A percentile compares a stretch with the other conserved stretches of the same genome.
These are phyloP conservation scores for Cataglyphis hispanica DNA, from an alignment of 1,140 invertebrate genomes.

Conservation along the genomic window DNA sequence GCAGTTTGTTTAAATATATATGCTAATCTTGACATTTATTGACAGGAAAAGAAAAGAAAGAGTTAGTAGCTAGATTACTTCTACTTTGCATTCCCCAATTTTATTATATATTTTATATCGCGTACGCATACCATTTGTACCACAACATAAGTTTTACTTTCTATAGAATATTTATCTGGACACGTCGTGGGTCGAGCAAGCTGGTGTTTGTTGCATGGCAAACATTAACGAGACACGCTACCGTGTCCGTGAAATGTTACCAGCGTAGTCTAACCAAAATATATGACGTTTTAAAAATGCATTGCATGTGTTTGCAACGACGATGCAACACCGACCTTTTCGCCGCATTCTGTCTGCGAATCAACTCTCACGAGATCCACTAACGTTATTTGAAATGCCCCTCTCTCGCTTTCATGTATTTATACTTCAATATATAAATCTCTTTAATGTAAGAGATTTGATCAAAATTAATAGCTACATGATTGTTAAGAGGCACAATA, in stretches of 20 bases:
- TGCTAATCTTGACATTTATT: too few species aligned
- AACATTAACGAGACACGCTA: constrained; percentile 55
- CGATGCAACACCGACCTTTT: constrained; percentile 53
- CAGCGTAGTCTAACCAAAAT: constrained; percentile 55
- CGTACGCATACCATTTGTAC: constrained; percentile 8
- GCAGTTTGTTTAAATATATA: neutral
- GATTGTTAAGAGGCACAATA: neutral
- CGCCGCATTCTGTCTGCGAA: constrained; percentile 41
- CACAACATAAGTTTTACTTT: constrained; percentile 41
- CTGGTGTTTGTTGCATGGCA: constrained; percentile 53
- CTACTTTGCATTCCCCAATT: constrained; percentile 10
- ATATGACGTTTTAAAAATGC: constrained; percentile 58
- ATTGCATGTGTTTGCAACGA: constrained; percentile 35
- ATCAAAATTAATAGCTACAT: constrained; percentile 5
- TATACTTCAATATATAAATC: neutral
- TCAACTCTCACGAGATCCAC: constrained; percentile 42
- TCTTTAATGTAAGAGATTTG: neutral
- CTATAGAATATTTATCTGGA: constrained; percentile 54
- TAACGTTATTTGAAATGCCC: constrained; percentile 26
- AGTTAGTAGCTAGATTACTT: neutral
- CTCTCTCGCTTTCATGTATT: constrained; percentile 15
- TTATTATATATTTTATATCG: constrained; percentile 27
- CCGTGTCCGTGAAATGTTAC: constrained; percentile 59
- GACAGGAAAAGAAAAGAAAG: neutral
- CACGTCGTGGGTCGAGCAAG: constrained; percentile 32